A percentile compares a stretch with the other conserved stretches of the same genome.
These are phyloP conservation scores for Rotaria magnacalcarata DNA, from an alignment of 2,888 invertebrate species.

Conservation along the genomic window DNA sequence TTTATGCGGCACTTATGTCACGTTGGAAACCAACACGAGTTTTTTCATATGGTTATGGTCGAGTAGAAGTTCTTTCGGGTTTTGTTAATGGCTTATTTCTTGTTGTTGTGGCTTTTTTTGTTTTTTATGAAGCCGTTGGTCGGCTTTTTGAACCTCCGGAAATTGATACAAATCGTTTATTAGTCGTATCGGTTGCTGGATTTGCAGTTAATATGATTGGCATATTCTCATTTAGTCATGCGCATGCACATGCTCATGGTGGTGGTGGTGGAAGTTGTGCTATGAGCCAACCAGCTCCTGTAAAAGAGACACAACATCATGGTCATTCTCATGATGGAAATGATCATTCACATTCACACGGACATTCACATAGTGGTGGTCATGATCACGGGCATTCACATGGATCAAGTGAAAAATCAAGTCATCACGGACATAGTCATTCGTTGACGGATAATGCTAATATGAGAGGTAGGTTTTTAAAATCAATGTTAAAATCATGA, in stretches of 20 bases:
- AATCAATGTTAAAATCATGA: too few relatives aligned
- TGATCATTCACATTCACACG: conserved; percentile 50
- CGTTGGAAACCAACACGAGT: conserved; percentile 63
- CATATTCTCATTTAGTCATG: conserved; percentile 61
- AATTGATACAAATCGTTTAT: conserved; percentile 59
- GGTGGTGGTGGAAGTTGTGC: conserved; percentile 48
- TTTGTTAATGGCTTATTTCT: conserved; percentile 65
- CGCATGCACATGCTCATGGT: conserved; percentile 54
- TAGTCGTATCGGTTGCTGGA: conserved; percentile 63
- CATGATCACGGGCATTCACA: conserved; percentile 19
- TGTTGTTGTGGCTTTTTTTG: conserved; percentile 63
- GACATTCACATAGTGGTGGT: conserved; percentile 47
- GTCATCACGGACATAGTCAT: conserved; percentile 19
- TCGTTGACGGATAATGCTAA: conserved; percentile 45
- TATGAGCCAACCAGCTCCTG: background rate
- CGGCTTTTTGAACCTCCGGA: conserved; percentile 63
- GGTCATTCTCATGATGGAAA: conserved; percentile 48
- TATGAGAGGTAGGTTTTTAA: conserved; percentile 41
- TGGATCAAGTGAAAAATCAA: background rate
- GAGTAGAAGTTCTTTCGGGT: conserved; percentile 64
- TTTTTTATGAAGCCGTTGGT: conserved; percentile 62
- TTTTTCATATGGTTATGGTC: conserved; percentile 62
- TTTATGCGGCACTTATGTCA: conserved; percentile 64
- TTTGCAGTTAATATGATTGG: conserved; percentile 64
- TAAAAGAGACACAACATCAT: conserved; percentile 47